Evolutionary conservation across 2,888 invertebrate genomes (phyloP).

Genomic region (Steinernema scapterisci): DNA sequence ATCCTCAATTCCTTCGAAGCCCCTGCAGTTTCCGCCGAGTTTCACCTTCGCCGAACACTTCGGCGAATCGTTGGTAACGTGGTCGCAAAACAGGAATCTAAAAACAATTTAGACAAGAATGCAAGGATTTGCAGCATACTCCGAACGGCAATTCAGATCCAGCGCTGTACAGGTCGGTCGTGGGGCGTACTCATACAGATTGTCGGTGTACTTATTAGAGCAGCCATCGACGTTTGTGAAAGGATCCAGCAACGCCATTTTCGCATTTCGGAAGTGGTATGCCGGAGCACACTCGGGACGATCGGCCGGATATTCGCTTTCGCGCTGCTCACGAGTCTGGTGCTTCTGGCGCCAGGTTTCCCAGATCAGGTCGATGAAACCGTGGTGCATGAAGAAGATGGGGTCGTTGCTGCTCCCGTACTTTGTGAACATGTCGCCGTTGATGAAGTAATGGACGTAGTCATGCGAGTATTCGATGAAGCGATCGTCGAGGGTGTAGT

Average conservation of each 20-base stretch:
- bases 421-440: slow-evolving; percentile 57
- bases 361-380: slow-evolving; percentile 39
- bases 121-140: slow-evolving; percentile 34
- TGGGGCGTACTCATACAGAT: slow-evolving; percentile 58
- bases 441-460: slow-evolving; percentile 64
- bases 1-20: slow-evolving; percentile 53
- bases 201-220: slow-evolving; percentile 59
- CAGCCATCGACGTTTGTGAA: slow-evolving; percentile 49
- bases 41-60: slow-evolving; percentile 59
- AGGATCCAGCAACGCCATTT: slow-evolving; percentile 51
- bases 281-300: slow-evolving; percentile 45
- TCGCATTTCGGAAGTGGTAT: slow-evolving; percentile 55
- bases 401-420: slow-evolving; percentile 67
- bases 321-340: slow-evolving; percentile 51
- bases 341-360: slow-evolving; percentile 63
- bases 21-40: slow-evolving; percentile 58
- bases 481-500: slow-evolving; percentile 57
- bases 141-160: slow-evolving; percentile 42
- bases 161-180: slow-evolving; percentile 47
- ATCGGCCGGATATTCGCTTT: slow-evolving; percentile 52
- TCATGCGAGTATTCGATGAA: slow-evolving; percentile 65
- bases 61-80: slow-evolving; percentile 40
- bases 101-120: slow-evolving; percentile 21
- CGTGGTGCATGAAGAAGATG: slow-evolving; percentile 68
- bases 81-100: slow-evolving; percentile 63